Percentiles rank a stretch among this genome's conserved stretches.
Evolutionary conservation across 1,140 invertebrate genomes (phyloP).

Genomic region (Heterodera carotae): DNA sequence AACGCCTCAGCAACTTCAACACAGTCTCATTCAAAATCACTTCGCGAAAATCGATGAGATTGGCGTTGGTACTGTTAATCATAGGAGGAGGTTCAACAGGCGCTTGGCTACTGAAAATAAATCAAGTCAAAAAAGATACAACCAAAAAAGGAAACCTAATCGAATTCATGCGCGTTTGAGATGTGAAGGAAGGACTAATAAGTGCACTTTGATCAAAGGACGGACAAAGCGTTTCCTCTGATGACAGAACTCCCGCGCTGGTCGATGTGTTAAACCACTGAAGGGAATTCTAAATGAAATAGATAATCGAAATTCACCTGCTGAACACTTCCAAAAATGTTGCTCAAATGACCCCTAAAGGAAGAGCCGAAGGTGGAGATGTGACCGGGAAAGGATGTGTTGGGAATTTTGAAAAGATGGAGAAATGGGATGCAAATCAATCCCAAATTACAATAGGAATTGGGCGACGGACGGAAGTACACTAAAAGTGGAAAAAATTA

Average conservation of each 20-base stretch:
- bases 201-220: conserved; percentile 22
- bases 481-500: too few relatives aligned
- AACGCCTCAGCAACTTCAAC: conserved; percentile 10
- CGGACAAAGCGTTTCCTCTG: not conserved
- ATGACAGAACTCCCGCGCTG: not conserved
- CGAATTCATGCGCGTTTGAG: conserved; percentile 6
- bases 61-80: not conserved
- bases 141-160: not conserved
- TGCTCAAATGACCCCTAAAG: conserved; percentile 27
- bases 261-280: conserved; percentile 17
- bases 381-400: conserved; percentile 18
- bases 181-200: not conserved
- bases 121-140: not conserved
- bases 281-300: not conserved
- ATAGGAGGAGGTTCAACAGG: not conserved
- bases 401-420: conserved; percentile 24
- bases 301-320: conserved; percentile 3
- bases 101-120: not conserved
- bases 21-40: not conserved
- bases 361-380: conserved; percentile 26
- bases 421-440: not conserved
- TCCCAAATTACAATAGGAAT: too few relatives aligned
- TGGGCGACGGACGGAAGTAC: too few relatives aligned
- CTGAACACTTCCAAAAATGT: conserved; percentile 30
- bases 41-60: not conserved